Evolutionary conservation across 2,888 invertebrate genomes (phyloP), one percentile per base, ranked within the genome.

Genomic region (Shargacucullia verbasci): DNA sequence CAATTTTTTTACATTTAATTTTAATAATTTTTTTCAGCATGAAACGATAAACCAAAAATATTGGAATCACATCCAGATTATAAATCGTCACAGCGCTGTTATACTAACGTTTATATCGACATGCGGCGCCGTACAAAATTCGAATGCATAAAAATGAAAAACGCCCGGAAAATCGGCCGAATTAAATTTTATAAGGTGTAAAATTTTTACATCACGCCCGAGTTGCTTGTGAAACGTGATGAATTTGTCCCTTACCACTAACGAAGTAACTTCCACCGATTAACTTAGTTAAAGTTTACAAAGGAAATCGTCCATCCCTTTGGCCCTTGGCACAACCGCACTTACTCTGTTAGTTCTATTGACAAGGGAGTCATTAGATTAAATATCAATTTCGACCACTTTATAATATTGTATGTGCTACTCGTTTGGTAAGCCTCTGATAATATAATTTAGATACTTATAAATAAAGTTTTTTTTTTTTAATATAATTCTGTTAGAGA

Each of bases 221-320:
- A 59, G 46, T 69, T 44, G 15, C 12, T 50, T 40, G 52, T 56
- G 50, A 61, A 64, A 58, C 64, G 38, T 67, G 67, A 66, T 73
- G 70, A 66, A 70, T 75, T 73, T 66, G 63, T 63, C 73, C 68
- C 64, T 48, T 46, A 55, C 66, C 76, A 40, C 63, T 70, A 75
- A 68, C 61, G 54, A 66, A 54, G 29, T 66, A 75, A 73, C 76
- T 75, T 68, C 37, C n/a, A 43, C 59, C 59, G 63, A 75, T 73
- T 75, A 75, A 75, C 70, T 76, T 68, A 64, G 70, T 71, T 70
- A 68, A 59, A 73, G 60, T 73, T 76, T 54, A 73, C 76, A 70
- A 73, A 75, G 76, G 61, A 67, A 75, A 61, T 68, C 50, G 62
- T 53, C 56, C 39, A 58, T 61, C 70, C 67, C 70, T 65, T 61